Percentiles rank a stretch among this genome's conserved stretches.
phyloP scores from a whole-genome alignment of 2,113 vertebrate genomes.

The Lathamus discolor region DNA sequence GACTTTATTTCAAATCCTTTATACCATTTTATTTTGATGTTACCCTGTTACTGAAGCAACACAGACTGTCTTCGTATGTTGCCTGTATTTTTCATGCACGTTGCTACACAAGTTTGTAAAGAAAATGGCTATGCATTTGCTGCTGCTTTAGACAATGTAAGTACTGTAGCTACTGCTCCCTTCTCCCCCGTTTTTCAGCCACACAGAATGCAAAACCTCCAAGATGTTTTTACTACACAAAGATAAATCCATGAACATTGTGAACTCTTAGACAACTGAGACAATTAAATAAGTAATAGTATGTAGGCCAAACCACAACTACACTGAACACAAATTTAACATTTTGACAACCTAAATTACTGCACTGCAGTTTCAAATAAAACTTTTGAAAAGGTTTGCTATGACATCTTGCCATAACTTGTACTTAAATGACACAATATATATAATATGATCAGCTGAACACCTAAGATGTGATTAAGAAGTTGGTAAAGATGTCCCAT shows the following conservation, averaged over 20 bases:
- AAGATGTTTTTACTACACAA: neutral
- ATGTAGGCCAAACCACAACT: neutral
- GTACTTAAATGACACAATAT: neutral
- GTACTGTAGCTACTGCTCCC: neutral
- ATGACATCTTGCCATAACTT: neutral
- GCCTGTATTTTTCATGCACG: neutral
- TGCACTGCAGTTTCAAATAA: neutral
- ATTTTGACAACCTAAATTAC: neutral
- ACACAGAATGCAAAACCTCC: neutral
- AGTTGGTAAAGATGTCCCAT: neutral
- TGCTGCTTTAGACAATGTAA: neutral
- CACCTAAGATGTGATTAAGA: neutral
- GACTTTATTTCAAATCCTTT: neutral
- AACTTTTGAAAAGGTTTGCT: neutral
- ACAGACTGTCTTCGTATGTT: neutral
- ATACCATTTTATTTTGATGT: neutral
- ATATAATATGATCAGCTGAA: neutral
- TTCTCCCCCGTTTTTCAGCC: neutral
- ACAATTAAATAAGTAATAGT: neutral
- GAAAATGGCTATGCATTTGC: neutral
- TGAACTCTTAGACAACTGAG: neutral
- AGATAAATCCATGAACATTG: neutral
- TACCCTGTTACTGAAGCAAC: neutral
- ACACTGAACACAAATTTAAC: neutral
- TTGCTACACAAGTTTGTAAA: neutral